Evolutionary conservation across 2,888 invertebrate species (phyloP).

Genomic region (Nudaria mundana): DNA sequence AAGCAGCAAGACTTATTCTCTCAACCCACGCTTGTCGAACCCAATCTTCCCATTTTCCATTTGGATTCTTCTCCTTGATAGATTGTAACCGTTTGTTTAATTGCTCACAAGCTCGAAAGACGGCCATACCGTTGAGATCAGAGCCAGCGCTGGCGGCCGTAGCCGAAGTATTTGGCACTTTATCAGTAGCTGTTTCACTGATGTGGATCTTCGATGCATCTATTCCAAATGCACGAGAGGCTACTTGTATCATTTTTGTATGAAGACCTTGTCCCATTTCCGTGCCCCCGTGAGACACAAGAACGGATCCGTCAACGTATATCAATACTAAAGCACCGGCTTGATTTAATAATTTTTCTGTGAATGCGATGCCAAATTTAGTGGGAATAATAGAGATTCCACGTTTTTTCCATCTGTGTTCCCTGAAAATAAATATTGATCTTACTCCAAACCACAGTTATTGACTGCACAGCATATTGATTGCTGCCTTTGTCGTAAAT

Average conservation of each 20-base stretch:
- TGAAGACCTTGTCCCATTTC: slow-evolving; percentile 99
- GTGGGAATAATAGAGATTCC: slow-evolving; percentile 91
- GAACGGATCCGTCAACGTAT: slow-evolving; percentile 94
- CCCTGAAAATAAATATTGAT: slow-evolving; percentile 69
- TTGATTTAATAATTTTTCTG: slow-evolving; percentile 89
- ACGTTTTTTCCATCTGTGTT: slow-evolving; percentile 92
- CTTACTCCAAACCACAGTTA: too few relatives aligned
- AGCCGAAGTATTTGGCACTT: slow-evolving; percentile 94
- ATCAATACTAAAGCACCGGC: slow-evolving; percentile 92
- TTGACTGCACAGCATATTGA: too few relatives aligned
- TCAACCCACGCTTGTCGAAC: slow-evolving; percentile 88
- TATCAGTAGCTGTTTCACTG: slow-evolving; percentile 92
- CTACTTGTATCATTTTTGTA: slow-evolving; percentile 97
- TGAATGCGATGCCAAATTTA: slow-evolving; percentile 92
- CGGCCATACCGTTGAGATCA: slow-evolving; percentile 95
- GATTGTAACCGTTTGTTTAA: slow-evolving; percentile 88
- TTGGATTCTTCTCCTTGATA: slow-evolving; percentile 87
- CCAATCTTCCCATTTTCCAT: slow-evolving; percentile 93
- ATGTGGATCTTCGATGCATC: slow-evolving; percentile 88
- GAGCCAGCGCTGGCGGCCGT: slow-evolving; percentile 95
- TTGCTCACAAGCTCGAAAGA: slow-evolving; percentile 89
- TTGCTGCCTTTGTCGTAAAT: too few relatives aligned
- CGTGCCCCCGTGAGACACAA: slow-evolving; percentile 94
- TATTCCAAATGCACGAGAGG: slow-evolving; percentile 86
- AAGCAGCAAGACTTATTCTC: slow-evolving; percentile 89